Percentiles rank a stretch among this genome's conserved stretches.
Evolutionary conservation across 2,888 invertebrate species (phyloP).

Genomic region (Desoria tigrina): DNA sequence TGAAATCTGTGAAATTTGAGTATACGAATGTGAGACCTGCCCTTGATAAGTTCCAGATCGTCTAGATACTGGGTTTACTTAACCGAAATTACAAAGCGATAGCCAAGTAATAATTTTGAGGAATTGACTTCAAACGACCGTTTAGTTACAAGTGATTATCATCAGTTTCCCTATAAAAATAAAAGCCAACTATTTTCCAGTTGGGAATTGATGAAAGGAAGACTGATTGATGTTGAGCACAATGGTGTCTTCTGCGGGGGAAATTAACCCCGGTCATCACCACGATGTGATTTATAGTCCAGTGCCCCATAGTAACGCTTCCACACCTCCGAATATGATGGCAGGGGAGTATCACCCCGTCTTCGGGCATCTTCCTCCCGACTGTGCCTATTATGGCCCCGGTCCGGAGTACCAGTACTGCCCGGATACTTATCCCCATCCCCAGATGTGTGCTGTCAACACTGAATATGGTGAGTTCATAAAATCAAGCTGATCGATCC

Average conservation of each 20-base stretch:
- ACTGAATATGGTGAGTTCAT: conserved; percentile 70
- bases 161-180: too few relatives aligned
- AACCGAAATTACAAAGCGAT: too few relatives aligned
- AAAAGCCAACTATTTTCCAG: too few relatives aligned
- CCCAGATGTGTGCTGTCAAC: conserved; percentile 70
- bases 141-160: too few relatives aligned
- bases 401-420: conserved; percentile 52
- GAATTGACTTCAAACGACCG: too few relatives aligned
- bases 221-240: conserved; percentile 52
- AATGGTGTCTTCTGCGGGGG: conserved; percentile 54
- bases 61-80: too few relatives aligned
- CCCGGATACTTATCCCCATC: conserved; percentile 46
- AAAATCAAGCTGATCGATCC: too few relatives aligned
- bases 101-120: too few relatives aligned
- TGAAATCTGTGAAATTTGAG: too few relatives aligned
- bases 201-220: background rate
- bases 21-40: too few relatives aligned
- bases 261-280: conserved; percentile 52
- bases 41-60: too few relatives aligned
- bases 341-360: conserved; percentile 52
- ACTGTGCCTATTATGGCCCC: conserved; percentile 52
- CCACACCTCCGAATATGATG: conserved; percentile 52
- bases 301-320: conserved; percentile 44
- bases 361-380: conserved; percentile 46
- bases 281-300: conserved; percentile 28